Evolutionary conservation across 2,113 vertebrate genomes (phyloP).

Genomic region (Scomber scombrus): DNA sequence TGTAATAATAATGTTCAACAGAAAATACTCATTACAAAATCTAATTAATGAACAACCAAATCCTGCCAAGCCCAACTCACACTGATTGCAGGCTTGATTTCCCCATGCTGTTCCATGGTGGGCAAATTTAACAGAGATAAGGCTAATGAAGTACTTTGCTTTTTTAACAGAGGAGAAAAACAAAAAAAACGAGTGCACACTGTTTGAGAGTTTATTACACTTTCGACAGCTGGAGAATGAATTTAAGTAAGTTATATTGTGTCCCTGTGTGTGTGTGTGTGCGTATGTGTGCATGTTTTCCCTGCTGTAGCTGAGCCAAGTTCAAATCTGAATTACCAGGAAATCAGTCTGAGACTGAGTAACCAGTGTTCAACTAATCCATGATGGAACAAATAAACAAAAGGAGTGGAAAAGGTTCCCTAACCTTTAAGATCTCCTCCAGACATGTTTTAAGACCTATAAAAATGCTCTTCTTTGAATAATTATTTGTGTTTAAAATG

Average conservation of each 20-base stretch:
- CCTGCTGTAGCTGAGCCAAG: neutral
- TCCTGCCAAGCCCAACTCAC: constrained; percentile 71
- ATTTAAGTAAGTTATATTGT: constrained; percentile 35
- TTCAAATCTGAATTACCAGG: neutral
- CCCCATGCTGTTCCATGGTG: constrained; percentile 68
- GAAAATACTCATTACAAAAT: constrained; percentile 78
- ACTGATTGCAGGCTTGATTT: constrained; percentile 72
- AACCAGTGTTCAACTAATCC: too few relatives aligned
- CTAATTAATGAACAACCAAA: constrained; percentile 81
- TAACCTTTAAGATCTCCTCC: too few relatives aligned
- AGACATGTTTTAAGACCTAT: too few relatives aligned
- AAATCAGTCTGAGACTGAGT: too few relatives aligned
- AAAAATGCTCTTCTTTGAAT: too few relatives aligned
- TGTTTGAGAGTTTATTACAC: constrained; percentile 48
- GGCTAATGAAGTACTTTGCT: constrained; percentile 70
- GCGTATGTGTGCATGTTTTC: neutral
- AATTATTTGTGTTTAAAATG: too few relatives aligned
- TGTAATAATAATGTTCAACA: constrained; percentile 79
- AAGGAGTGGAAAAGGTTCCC: too few relatives aligned
- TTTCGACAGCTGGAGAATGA: constrained; percentile 22
- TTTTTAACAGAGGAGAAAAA: constrained; percentile 19
- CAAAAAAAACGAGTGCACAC: constrained; percentile 22
- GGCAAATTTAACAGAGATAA: constrained; percentile 74
- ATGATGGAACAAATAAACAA: too few relatives aligned
- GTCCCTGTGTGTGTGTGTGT: constrained; percentile 24